Percentiles rank a stretch among this genome's conserved stretches.
Evolutionary conservation across 2,797 vertebrate genomes (phyloP).

Genomic region (Sebastes nivosus): DNA sequence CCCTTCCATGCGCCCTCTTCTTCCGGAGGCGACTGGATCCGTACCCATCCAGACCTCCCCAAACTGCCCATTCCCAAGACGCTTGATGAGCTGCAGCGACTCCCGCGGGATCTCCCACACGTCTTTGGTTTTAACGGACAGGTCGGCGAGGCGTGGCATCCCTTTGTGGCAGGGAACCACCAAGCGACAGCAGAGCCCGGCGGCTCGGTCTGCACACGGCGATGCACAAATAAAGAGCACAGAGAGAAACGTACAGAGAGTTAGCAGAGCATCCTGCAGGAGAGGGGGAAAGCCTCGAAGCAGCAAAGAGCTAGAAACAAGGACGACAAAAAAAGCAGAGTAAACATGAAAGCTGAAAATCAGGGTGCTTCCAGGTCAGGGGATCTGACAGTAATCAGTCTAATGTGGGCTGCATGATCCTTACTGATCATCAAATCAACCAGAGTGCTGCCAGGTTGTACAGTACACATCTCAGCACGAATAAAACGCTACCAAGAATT

Average conservation of each 20-base stretch:
- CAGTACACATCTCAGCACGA: background rate
- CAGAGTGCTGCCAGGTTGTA: background rate
- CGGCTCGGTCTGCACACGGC: conserved; percentile 89
- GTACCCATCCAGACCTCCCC: conserved; percentile 99
- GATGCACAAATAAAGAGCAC: conserved; percentile 27
- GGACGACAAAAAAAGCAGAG: background rate
- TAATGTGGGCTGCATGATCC: conserved; percentile 1
- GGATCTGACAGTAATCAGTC: conserved; percentile 10
- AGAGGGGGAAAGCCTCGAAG: background rate
- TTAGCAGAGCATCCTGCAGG: conserved; percentile 33
- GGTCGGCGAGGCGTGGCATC: conserved; percentile 94
- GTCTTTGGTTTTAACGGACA: conserved; percentile 99
- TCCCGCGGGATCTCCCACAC: conserved; percentile 99
- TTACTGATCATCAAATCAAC: conserved; percentile 12
- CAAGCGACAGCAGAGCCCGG: conserved; percentile 97
- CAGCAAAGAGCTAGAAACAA: background rate
- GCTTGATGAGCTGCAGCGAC: conserved; percentile 99
- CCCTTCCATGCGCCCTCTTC: conserved; percentile 78
- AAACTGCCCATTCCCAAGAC: conserved; percentile 99
- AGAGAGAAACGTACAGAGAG: conserved; percentile 30
- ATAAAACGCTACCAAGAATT: no score
- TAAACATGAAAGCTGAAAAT: background rate
- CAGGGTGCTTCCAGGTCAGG: conserved; percentile 12
- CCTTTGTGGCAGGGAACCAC: conserved; percentile 99
- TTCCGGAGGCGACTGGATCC: conserved; percentile 78